These are phyloP conservation scores for Muntiacus reevesi DNA, from an alignment of 2,113 vertebrate species.

Conservation along the genomic window DNA sequence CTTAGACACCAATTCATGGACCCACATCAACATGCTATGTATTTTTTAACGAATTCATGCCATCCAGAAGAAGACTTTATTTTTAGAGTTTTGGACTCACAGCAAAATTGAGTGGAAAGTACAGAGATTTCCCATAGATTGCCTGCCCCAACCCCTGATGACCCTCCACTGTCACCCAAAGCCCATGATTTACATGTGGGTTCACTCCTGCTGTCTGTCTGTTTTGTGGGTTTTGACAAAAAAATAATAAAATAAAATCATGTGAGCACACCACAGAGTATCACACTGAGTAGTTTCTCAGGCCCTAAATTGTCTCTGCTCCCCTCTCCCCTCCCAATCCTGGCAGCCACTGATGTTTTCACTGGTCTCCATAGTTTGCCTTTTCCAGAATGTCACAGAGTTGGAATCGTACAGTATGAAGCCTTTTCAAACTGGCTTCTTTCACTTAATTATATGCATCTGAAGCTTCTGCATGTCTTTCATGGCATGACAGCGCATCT, in stretches of 20 bases:
- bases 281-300: not conserved
- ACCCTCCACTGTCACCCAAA: not conserved
- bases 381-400: not conserved
- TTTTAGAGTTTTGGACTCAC: not conserved
- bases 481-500: not conserved
- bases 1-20: not conserved
- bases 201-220: not conserved
- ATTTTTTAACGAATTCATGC: not conserved
- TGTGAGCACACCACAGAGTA: accelerated
- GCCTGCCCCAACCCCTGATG: accelerated
- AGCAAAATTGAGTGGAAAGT: not conserved
- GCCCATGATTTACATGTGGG: not conserved
- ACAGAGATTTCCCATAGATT: accelerated
- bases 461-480: not conserved
- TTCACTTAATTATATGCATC: not conserved
- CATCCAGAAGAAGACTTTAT: not conserved
- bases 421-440: not conserved
- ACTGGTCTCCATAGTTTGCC: not conserved
- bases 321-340: not conserved
- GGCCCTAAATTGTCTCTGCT: not conserved
- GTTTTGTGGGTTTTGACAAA: not conserved
- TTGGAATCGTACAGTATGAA: not conserved
- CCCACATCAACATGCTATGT: not conserved
- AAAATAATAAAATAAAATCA: not conserved
- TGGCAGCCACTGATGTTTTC: not conserved